These are phyloP conservation scores for Clavelina lepadiformis DNA, from an alignment of 23 tunicate species.

Conservation along the genomic window DNA sequence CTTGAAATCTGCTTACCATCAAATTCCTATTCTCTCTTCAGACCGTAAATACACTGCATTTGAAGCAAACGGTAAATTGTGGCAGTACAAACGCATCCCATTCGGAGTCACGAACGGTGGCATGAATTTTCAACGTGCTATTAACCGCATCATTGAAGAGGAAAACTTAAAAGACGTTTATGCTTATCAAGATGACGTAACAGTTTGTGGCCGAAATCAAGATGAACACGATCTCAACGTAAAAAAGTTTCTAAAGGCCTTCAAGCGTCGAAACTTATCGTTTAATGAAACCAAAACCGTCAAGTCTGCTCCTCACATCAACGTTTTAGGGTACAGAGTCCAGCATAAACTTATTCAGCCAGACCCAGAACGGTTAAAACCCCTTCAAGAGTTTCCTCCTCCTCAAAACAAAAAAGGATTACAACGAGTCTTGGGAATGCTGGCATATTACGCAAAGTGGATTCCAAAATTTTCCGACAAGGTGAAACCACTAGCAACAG, in stretches of 20 bases:
- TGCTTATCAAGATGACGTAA: constrained; percentile 14
- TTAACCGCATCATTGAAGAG: constrained; percentile 3
- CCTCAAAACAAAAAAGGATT: constrained; percentile 3
- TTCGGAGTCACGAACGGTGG: constrained; percentile 28
- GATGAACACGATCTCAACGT: constrained; percentile 24
- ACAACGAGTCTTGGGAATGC: constrained; percentile 4
- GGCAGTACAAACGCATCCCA: constrained; percentile 12
- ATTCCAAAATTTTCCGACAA: constrained; percentile 22
- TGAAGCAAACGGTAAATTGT: constrained; percentile 10
- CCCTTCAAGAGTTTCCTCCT: background rate
- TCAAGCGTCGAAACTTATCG: background rate
- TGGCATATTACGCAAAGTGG: constrained; percentile 23
- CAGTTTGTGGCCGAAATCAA: constrained; percentile 12
- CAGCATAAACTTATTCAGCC: constrained; percentile 7
- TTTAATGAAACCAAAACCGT: constrained; percentile 21
- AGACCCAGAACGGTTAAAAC: constrained; percentile 19
- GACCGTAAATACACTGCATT: constrained; percentile 20
- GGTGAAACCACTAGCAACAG: background rate
- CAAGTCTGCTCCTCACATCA: background rate
- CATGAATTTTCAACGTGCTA: constrained; percentile 8
- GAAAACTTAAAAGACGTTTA: constrained; percentile 2
- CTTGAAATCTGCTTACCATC: constrained; percentile 17
- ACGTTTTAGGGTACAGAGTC: constrained; percentile 17
- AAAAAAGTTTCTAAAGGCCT: background rate
- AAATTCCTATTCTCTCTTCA: constrained; percentile 1